Base-by-base conservation (phyloP, 1,140 invertebrate genomes). In the Parapsyche elsis region DNA sequence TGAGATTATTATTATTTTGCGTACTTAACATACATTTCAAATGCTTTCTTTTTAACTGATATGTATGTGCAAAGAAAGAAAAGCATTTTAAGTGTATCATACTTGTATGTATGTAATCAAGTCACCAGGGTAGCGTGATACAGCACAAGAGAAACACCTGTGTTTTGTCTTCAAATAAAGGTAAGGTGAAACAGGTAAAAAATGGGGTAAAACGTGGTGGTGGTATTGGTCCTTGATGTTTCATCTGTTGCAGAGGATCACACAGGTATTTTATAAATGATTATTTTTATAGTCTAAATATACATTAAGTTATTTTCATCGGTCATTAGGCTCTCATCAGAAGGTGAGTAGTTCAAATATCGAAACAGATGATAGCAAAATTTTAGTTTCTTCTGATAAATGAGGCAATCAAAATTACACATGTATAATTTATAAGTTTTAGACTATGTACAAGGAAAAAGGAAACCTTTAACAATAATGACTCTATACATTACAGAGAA, bases 401-500 rank as follows among this genome's bases (percentile, higher is more conserved):
- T 53, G 49, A 53, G 16, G 24, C 64, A 67, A 67, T 38, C 19
- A 67, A 12, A 67, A 26, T 67, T 67, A 64, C 21, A 73, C 71
- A 75, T 49, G 38, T 46, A 21, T 75, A 16, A 73, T 75, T 30
- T 57, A 44, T 74, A 57, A 75, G 23, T 49, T 73, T 67, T 67
- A 67, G 71, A 9, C 16, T 71, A 49, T 49, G 49, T 49, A 75
- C 46, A 30, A 14, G 45, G 73, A 49, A 67, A 64, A 53, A 75
- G 73, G 73, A 75, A 23, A 30, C 24, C 24, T 75, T 75, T 75
- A 75, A 49, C 45, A 75, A 75, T 75, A 75, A 53, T 75, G 45
- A 75, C 73, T 75, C 44, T 75, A 75, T 75, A 75, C 24, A 75
- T 75, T 75, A 75, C 73, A 75, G 73, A 75, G 73, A 75, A 75